These are phyloP conservation scores for Agelas oroides DNA, from an alignment of 37 sponge, comb jelly and placozoan species.

Conservation along the genomic window DNA sequence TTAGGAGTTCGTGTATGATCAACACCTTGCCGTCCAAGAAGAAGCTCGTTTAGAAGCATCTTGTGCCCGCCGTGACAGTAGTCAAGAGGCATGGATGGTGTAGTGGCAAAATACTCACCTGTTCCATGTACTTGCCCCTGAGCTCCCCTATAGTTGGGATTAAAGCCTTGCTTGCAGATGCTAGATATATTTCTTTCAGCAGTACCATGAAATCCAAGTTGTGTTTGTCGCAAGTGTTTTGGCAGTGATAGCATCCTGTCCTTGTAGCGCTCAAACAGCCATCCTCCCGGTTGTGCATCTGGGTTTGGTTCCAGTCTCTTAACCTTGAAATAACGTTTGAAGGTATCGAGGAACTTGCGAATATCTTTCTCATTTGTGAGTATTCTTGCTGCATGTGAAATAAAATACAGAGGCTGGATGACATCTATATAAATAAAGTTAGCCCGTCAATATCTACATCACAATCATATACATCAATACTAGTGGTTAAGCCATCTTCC, in stretches of 20 bases:
- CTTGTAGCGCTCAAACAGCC: conserved; percentile 62
- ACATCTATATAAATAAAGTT: too few species aligned
- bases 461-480: too few species aligned
- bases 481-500: too few species aligned
- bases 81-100: conserved; percentile 48
- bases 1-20: conserved; percentile 69
- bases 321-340: conserved; percentile 49
- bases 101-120: conserved; percentile 85
- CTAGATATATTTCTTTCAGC: conserved; percentile 66
- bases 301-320: conserved; percentile 68
- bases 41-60: conserved; percentile 81
- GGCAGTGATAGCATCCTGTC: conserved; percentile 42
- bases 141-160: conserved; percentile 26
- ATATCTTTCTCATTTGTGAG: conserved; percentile 60
- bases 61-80: conserved; percentile 76
- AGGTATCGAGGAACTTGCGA: conserved; percentile 57
- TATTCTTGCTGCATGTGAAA: conserved; percentile 16
- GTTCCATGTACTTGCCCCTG: conserved; percentile 78
- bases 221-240: conserved; percentile 57
- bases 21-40: conserved; percentile 57
- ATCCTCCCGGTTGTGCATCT: conserved; percentile 78
- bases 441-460: too few species aligned
- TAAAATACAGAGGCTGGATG: too few species aligned
- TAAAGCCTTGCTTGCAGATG: conserved; percentile 81
- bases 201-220: conserved; percentile 86